Percentiles rank a stretch among this genome's conserved stretches.
Evolutionary conservation across 2,113 vertebrate species (phyloP).

Genomic region (Rhinolophus sinicus): DNA sequence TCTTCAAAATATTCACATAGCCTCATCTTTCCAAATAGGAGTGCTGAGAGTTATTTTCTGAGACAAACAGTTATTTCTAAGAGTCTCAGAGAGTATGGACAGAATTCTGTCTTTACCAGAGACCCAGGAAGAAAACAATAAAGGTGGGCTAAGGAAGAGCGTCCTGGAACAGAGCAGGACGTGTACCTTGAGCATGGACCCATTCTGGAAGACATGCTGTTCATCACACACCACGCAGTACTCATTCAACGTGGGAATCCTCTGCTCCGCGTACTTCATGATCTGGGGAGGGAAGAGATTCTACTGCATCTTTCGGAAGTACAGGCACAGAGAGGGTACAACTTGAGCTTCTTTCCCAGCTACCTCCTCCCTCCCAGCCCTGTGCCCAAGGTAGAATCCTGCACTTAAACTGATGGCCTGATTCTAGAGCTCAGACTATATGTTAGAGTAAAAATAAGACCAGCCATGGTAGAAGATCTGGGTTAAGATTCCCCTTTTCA

Average conservation of each 20-base stretch:
- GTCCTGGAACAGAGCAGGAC: neutral
- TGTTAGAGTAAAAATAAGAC: neutral
- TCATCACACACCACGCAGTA: constrained; percentile 99
- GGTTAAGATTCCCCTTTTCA: neutral
- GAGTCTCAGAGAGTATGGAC: neutral
- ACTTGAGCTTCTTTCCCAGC: neutral
- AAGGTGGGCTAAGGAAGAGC: neutral
- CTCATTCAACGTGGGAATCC: constrained; percentile 97
- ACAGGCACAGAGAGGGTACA: neutral
- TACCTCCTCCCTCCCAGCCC: neutral
- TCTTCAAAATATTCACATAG: neutral
- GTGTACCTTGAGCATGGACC: constrained; percentile 98
- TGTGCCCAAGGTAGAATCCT: neutral
- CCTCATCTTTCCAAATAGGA: neutral
- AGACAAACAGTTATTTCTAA: constrained; percentile 49
- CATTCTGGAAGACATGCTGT: constrained; percentile 99
- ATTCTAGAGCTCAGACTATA: neutral
- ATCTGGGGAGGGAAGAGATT: constrained; percentile 86
- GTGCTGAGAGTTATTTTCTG: neutral
- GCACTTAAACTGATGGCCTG: neutral
- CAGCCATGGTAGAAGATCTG: neutral
- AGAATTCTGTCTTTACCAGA: neutral
- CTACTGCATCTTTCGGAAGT: neutral
- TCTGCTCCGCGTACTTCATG: constrained; percentile 99
- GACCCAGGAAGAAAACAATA: neutral